Evolutionary conservation across 2,113 vertebrate species (phyloP).

Genomic region (Oncorhynchus kisutch): DNA sequence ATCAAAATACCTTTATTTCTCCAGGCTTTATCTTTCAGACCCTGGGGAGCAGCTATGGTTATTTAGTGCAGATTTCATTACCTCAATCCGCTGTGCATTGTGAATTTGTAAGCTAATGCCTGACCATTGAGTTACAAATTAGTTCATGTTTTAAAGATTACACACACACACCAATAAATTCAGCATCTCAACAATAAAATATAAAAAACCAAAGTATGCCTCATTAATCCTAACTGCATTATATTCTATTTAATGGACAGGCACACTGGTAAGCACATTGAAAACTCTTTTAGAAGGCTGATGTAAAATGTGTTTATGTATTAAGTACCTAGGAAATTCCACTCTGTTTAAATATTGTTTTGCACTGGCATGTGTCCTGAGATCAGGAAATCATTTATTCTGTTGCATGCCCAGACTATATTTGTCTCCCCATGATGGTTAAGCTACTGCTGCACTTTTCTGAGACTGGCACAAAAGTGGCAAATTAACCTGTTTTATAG

Average conservation of each 20-base stretch:
- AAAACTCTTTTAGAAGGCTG: background rate
- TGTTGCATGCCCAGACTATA: background rate
- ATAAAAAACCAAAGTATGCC: no score
- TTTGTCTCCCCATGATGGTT: background rate
- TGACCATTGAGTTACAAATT: background rate
- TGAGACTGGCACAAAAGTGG: background rate
- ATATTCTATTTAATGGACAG: background rate
- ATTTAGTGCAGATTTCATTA: background rate
- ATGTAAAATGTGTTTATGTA: no score
- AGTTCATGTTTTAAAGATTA: no score
- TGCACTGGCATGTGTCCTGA: background rate
- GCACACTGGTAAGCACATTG: background rate
- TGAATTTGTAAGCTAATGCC: background rate
- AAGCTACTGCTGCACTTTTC: background rate
- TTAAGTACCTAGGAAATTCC: background rate
- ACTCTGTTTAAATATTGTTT: background rate
- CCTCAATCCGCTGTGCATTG: background rate
- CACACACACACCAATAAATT: background rate
- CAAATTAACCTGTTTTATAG: background rate
- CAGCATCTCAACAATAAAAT: no score
- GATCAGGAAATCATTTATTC: background rate
- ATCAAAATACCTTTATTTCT: slow-evolving; percentile 17
- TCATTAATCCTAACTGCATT: no score
- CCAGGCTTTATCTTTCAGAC: background rate
- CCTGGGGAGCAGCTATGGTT: background rate